phyloP scores from a whole-genome alignment of 1,140 invertebrate genomes.

The Sycobia sp. region DNA sequence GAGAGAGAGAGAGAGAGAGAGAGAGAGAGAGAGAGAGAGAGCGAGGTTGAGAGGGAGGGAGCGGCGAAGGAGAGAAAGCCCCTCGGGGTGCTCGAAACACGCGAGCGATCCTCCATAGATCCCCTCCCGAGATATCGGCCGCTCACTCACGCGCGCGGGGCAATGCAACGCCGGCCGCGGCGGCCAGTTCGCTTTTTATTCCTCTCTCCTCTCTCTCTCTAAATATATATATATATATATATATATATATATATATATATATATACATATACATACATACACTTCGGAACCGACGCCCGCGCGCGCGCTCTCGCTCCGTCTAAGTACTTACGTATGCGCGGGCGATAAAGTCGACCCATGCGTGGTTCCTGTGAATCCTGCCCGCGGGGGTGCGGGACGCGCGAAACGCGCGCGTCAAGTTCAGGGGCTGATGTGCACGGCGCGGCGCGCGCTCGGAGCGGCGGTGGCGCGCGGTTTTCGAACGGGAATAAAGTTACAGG shows the following conservation, averaged over 20 bases:
- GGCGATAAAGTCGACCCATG: too few species aligned
- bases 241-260: too few species aligned
- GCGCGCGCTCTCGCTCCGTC: neutral
- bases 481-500: too few species aligned
- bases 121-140: slow-evolving; percentile 60
- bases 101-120: slow-evolving; percentile 62
- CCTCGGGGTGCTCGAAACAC: slow-evolving; percentile 37
- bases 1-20: too few species aligned
- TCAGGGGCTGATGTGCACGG: neutral
- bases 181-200: slow-evolving; percentile 4
- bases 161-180: slow-evolving; percentile 30
- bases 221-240: too few species aligned
- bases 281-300: too few species aligned
- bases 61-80: neutral
- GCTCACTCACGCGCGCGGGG: slow-evolving; percentile 54
- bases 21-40: too few species aligned
- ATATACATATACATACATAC: too few species aligned
- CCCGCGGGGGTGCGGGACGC: neutral
- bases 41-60: neutral
- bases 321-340: too few species aligned
- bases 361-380: too few species aligned
- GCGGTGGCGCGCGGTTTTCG: too few species aligned
- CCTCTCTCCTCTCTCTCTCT: slow-evolving; percentile 2
- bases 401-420: neutral
- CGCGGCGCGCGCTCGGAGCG: neutral